phyloP scores from a whole-genome alignment of 2,888 invertebrate species.

The Aplocera efformata region DNA sequence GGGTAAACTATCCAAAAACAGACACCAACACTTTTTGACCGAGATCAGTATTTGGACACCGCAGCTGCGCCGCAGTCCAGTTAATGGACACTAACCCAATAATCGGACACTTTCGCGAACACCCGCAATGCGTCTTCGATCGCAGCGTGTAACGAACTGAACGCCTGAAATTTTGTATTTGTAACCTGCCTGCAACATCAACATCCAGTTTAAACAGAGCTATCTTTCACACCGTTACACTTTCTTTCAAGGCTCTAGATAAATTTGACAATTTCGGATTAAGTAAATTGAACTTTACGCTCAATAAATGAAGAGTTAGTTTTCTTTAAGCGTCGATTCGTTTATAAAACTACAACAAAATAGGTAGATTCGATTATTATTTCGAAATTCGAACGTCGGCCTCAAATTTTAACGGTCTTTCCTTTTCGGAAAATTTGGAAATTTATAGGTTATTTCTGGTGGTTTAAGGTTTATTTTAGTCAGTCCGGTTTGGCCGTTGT shows the following conservation, averaged over 20 bases:
- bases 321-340: slow-evolving; percentile 6
- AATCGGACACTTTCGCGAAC: slow-evolving; percentile 5
- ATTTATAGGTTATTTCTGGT: neutral
- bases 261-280: slow-evolving; percentile 4
- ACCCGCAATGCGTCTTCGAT: slow-evolving; percentile 42
- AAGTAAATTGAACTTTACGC: slow-evolving; percentile 18
- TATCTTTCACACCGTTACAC: neutral
- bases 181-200: slow-evolving; percentile 31
- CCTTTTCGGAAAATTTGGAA: neutral
- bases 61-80: neutral
- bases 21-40: too few species aligned
- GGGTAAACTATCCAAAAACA: too few species aligned
- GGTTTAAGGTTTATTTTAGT: slow-evolving; percentile 10
- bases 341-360: slow-evolving; percentile 16
- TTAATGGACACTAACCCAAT: slow-evolving; percentile 1
- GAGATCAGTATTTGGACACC: neutral
- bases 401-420: slow-evolving; percentile 1
- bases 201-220: slow-evolving; percentile 29
- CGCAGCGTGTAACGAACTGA: slow-evolving; percentile 48
- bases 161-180: slow-evolving; percentile 42
- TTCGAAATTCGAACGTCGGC: slow-evolving; percentile 24
- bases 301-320: slow-evolving; percentile 1
- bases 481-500: slow-evolving; percentile 1
- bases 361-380: slow-evolving; percentile 23
- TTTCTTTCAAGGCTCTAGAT: slow-evolving; percentile 5